phyloP scores from a whole-genome alignment of 2,113 vertebrate species.

The Panthera tigris region DNA sequence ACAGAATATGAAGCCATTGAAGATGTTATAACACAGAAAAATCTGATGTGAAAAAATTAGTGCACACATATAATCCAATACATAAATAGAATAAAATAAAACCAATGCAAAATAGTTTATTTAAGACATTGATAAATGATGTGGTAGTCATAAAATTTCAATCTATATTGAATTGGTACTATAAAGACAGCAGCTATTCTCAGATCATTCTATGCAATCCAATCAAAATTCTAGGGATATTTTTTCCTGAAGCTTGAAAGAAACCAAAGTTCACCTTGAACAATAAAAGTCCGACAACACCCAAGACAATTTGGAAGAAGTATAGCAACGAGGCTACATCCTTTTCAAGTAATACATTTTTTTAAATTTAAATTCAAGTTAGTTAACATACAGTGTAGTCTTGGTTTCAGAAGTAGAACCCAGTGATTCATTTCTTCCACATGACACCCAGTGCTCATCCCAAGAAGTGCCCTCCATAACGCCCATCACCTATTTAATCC shows the following conservation, averaged over 20 bases:
- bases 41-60: background rate
- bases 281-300: background rate
- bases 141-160: background rate
- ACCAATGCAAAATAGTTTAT: background rate
- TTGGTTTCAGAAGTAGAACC: no score
- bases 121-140: background rate
- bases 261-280: background rate
- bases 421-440: no score
- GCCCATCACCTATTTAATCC: no score
- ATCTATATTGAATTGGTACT: background rate
- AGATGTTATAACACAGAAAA: background rate
- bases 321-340: background rate
- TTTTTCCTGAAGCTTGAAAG: background rate
- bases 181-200: background rate
- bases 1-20: background rate
- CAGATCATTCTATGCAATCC: background rate
- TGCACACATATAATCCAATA: background rate
- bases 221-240: background rate
- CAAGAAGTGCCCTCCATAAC: no score
- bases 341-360: background rate
- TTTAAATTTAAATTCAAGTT: no score
- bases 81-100: background rate
- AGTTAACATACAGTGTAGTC: no score
- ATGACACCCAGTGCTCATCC: no score
- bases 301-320: background rate